Evolutionary conservation across 2,797 vertebrate species (phyloP), one percentile per base, ranked within the genome.

Genomic region (Catamblyrhynchus diadema): DNA sequence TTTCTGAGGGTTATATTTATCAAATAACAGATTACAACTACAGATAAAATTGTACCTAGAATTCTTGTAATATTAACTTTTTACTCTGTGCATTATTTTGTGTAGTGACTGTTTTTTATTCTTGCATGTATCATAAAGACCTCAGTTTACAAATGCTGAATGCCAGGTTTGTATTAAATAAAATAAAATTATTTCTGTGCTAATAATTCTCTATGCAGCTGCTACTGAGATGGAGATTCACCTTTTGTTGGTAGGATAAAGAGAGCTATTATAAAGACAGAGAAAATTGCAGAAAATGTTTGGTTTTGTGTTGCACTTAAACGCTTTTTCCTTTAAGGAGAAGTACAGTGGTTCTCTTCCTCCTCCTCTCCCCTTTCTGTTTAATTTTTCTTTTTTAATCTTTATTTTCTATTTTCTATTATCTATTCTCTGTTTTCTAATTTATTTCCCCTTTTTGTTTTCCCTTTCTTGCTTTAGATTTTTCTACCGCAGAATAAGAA

Each of bases 71-170:
- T 33, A 85, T 70, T 70, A 93, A 42, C 20, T 21, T 65, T 67
- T 91, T 77, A 62, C 32, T 90, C 24, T 81, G 30, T 54, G 39
- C 4, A 14, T 62, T 92, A 33, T 87, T 88, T 96, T 86, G 42
- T 85, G 45, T 28, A 90, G 30, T 42, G 17, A 86, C 81, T 70
- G 5, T 30, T 47, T 87, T 96, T 93, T 75, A 47, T 84, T 93
- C 25, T 56, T 93, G 18, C 6, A 47, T 78, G 37, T 91, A 24
- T n/a, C 41, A 77, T 60, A 85, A 94, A 94, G 45, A 41, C 19
- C 33, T 47, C 23, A 66, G 15, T 90, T 74, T 86, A 60, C 24
- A 92, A 95, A 90, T 28, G 17, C 3, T 81, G 45, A 88, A 80
- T 71, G 12, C 17, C 28, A 89, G 22, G 8, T 61, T 94, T 66